Percentiles rank a stretch among this genome's conserved stretches.
Conservation (phyloP, 2,113 vertebrate species). For the Loxodonta africana region DNA sequence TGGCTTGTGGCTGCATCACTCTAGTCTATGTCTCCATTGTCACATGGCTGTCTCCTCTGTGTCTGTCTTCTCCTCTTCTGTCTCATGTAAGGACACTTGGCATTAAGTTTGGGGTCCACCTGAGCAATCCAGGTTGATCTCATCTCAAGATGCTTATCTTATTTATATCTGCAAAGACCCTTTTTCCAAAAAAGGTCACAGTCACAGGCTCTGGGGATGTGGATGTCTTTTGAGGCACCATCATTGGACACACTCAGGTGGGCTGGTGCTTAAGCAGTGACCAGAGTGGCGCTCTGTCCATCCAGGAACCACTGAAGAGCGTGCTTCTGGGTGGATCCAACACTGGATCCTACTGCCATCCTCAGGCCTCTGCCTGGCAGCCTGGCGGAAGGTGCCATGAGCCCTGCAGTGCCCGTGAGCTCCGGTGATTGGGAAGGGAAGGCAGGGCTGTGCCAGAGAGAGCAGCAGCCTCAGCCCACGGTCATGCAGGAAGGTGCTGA, state of each 20-base stretch:
- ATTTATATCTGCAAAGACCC: background rate
- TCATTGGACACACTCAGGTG: background rate
- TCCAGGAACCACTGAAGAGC: background rate
- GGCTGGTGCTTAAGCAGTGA: background rate
- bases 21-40: background rate
- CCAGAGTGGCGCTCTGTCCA: background rate
- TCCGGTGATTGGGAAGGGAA: background rate
- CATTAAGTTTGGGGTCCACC: background rate
- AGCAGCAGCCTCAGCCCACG: background rate
- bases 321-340: background rate
- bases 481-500: rapidly evolving
- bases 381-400: rapidly evolving
- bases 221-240: background rate
- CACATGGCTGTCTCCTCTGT: rapidly evolving
- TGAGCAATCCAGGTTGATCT: background rate
- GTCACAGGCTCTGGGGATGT: background rate
- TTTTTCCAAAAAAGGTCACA: background rate
- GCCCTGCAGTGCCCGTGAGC: rapidly evolving
- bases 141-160: background rate
- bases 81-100: background rate
- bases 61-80: background rate
- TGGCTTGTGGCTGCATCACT: background rate
- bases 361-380: background rate
- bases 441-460: background rate
- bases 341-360: background rate